These are phyloP conservation scores for Schizothorax lantsangensis DNA, from an alignment of 2,797 vertebrate species.

Conservation along the genomic window DNA sequence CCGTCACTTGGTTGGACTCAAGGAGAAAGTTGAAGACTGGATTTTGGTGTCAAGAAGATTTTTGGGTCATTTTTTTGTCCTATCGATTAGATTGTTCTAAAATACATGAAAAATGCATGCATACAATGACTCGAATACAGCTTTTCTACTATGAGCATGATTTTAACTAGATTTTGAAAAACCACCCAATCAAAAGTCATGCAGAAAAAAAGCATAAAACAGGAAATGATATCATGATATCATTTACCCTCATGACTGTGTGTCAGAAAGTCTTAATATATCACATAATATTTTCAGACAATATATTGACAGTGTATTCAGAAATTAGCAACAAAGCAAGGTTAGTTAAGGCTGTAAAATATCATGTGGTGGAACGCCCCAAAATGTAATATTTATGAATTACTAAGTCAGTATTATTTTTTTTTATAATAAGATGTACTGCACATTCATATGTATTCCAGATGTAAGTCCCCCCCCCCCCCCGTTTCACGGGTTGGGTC, in stretches of 20 bases:
- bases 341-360: not conserved
- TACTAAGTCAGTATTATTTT: no score
- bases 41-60: not conserved
- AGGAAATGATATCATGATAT: not conserved
- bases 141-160: not conserved
- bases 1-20: conserved; percentile 10
- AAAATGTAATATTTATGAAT: not conserved
- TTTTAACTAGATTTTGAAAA: not conserved
- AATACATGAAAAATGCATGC: not conserved
- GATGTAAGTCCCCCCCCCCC: no score
- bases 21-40: not conserved
- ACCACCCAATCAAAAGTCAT: not conserved
- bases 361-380: not conserved
- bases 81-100: not conserved
- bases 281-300: not conserved
- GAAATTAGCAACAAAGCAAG: not conserved
- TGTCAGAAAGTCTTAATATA: not conserved
- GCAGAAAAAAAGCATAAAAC: not conserved
- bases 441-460: no score
- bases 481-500: no score
- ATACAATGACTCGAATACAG: not conserved
- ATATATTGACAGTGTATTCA: not conserved
- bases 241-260: not conserved
- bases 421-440: no score
- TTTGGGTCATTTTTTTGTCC: not conserved